A percentile compares a stretch with the other conserved stretches of the same genome.
Evolutionary conservation across 2,113 vertebrate genomes (phyloP).

Genomic region (Cynopterus brachyotis): DNA sequence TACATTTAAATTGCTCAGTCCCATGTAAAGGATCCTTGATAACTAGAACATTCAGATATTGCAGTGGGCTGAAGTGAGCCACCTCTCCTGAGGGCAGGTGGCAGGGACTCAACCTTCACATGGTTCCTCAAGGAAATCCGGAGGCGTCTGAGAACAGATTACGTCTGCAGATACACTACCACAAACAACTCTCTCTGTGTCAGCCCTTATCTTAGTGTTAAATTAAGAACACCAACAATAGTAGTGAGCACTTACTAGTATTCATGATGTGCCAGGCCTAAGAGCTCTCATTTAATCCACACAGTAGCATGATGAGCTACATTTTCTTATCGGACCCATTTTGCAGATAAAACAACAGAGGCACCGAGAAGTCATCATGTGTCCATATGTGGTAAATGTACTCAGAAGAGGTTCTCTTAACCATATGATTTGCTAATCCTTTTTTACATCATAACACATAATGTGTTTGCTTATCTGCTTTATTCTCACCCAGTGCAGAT

Average conservation of each 20-base stretch:
- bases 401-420: not conserved
- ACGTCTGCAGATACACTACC: not conserved
- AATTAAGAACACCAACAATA: not conserved
- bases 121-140: fast-evolving
- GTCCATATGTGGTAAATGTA: not conserved
- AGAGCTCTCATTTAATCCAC: not conserved
- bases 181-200: not conserved
- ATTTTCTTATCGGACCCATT: not conserved
- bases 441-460: not conserved
- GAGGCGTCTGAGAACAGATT: not conserved
- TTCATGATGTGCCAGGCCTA: not conserved
- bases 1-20: not conserved
- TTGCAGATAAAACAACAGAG: not conserved
- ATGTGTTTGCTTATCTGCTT: not conserved
- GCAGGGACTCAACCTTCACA: fast-evolving
- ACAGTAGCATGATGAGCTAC: not conserved
- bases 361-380: not conserved
- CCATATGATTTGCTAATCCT: not conserved
- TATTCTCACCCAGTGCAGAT: not conserved
- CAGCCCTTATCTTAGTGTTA: not conserved
- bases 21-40: not conserved
- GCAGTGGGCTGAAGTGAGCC: not conserved
- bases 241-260: not conserved
- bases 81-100: not conserved
- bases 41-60: not conserved